Evolutionary conservation across 2,113 vertebrate species (phyloP).

Genomic region (Eretmochelys imbricata): DNA sequence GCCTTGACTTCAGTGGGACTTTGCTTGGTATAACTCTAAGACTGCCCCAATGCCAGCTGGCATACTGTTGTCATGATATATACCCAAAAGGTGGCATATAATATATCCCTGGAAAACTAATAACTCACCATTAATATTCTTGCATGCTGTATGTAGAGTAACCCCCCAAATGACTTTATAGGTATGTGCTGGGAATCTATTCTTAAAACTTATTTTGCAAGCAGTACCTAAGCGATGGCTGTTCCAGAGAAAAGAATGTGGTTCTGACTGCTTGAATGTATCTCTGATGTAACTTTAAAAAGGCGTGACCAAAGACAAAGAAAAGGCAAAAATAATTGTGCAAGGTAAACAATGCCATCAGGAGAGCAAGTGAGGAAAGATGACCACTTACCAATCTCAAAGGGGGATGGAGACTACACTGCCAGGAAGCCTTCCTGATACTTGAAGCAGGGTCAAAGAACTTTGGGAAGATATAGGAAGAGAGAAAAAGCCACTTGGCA

Average conservation of each 20-base stretch:
- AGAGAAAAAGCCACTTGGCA: no score
- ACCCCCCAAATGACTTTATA: no score
- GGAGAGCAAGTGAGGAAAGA: no score
- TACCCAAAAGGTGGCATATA: background rate
- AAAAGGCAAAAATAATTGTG: background rate
- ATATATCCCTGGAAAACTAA: background rate
- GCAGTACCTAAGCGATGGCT: background rate
- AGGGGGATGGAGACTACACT: no score
- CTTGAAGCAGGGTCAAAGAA: no score
- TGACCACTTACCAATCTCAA: no score
- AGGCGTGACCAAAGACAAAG: background rate
- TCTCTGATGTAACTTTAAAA: background rate
- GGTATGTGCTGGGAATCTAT: background rate
- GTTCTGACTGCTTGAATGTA: background rate
- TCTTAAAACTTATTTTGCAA: background rate
- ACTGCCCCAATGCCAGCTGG: background rate
- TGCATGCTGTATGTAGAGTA: background rate
- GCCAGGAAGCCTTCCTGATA: no score
- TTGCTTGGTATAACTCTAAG: background rate
- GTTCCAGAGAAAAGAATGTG: background rate
- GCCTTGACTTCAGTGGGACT: background rate
- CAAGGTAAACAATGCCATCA: background rate
- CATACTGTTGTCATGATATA: background rate
- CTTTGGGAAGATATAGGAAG: no score
- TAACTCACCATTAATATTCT: background rate